These are phyloP conservation scores for Periparus ater DNA, from an alignment of 2,797 vertebrate genomes.

Conservation along the genomic window DNA sequence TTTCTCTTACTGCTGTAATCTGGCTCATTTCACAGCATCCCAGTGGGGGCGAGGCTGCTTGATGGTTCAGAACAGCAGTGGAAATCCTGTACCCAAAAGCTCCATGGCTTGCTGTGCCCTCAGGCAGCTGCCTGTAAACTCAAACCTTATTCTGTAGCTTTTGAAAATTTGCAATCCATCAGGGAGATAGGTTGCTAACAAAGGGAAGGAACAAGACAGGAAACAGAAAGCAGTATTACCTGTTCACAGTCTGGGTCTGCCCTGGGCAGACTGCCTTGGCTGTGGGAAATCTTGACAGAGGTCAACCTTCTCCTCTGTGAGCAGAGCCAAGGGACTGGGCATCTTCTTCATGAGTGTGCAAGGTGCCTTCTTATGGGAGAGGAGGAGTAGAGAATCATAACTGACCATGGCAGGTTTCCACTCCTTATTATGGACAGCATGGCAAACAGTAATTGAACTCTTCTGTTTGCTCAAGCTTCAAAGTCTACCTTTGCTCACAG, in stretches of 20 bases:
- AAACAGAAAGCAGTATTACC: neutral
- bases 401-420: neutral
- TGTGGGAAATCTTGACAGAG: neutral
- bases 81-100: neutral
- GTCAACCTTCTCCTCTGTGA: neutral
- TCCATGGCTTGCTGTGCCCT: neutral
- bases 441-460: neutral
- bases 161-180: neutral
- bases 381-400: neutral
- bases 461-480: neutral
- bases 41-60: neutral
- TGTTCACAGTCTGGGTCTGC: neutral
- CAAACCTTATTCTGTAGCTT: neutral
- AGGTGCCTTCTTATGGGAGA: neutral
- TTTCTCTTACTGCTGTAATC: neutral
- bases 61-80: neutral
- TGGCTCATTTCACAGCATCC: neutral
- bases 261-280: neutral
- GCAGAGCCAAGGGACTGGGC: neutral
- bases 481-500: neutral
- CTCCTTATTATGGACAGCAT: neutral
- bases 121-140: neutral
- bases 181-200: neutral
- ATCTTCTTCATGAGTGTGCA: neutral
- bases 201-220: neutral